These are phyloP conservation scores for Mastigias papua DNA, from an alignment of 30 jellyfish, hydroid and myxozoan genomes.

Conservation along the genomic window DNA sequence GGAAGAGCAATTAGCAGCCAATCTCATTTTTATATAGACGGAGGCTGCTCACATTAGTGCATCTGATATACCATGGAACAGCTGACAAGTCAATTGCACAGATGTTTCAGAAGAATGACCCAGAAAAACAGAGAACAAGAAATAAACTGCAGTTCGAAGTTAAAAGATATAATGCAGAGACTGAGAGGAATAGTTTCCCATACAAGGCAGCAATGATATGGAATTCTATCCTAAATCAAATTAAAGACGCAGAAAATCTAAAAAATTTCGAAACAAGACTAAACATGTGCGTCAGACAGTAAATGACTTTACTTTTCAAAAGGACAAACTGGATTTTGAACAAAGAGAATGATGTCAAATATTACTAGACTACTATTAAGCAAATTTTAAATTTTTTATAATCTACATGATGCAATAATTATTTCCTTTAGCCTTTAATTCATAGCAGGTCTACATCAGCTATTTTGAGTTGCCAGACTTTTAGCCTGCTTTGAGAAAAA, in stretches of 20 bases:
- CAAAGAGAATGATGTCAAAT: too few species aligned
- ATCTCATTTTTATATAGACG: slow-evolving; percentile 43
- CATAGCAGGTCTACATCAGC: slow-evolving; percentile 15
- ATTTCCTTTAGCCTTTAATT: background rate
- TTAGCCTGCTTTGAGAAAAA: background rate
- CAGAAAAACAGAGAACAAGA: slow-evolving; percentile 70
- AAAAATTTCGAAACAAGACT: slow-evolving; percentile 44
- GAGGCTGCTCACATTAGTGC: slow-evolving; percentile 53
- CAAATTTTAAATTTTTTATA: slow-evolving; percentile 1
- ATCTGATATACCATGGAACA: slow-evolving; percentile 35
- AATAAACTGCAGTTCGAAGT: slow-evolving; percentile 61
- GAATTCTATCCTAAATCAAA: slow-evolving; percentile 60
- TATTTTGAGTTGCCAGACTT: slow-evolving; percentile 15
- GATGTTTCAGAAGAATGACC: slow-evolving; percentile 56
- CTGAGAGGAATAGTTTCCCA: slow-evolving; percentile 61
- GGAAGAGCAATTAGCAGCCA: slow-evolving; percentile 64
- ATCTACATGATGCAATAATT: slow-evolving; percentile 13
- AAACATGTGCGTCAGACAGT: slow-evolving; percentile 43
- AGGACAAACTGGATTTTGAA: slow-evolving; percentile 1
- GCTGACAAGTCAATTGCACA: slow-evolving; percentile 71
- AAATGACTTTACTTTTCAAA: slow-evolving; percentile 35
- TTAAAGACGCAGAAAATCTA: slow-evolving; percentile 38
- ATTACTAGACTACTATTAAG: slow-evolving; percentile 30
- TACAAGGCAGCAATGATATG: slow-evolving; percentile 58
- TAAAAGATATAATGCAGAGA: slow-evolving; percentile 62